Evolutionary conservation across 2,113 vertebrate genomes (phyloP).

Genomic region (Xenopus tropicalis): UCB_Xtro_10.0 CM004443.2:182857001-182857500

Average conservation of each 20-base stretch:
- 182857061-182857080: too few relatives aligned
- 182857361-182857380: neutral
- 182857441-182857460: too few relatives aligned
- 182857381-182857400: neutral
- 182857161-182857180: neutral
- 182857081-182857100: too few relatives aligned
- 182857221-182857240: neutral
- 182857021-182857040: too few relatives aligned
- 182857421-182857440: neutral
- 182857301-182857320: neutral
- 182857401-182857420: neutral
- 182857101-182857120: too few relatives aligned
- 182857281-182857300: neutral
- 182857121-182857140: too few relatives aligned
- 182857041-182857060: too few relatives aligned
- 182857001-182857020: too few relatives aligned
- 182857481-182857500: neutral
- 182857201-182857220: too few relatives aligned
- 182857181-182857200: neutral
- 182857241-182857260: neutral
- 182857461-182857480: too few relatives aligned
- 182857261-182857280: neutral
- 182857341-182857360: neutral
- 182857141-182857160: too few relatives aligned
- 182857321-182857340: neutral